A percentile compares a stretch with the other conserved stretches of the same genome.
phyloP scores from a whole-genome alignment of 1,140 invertebrate species.

The Zaprionus capensis region DNA sequence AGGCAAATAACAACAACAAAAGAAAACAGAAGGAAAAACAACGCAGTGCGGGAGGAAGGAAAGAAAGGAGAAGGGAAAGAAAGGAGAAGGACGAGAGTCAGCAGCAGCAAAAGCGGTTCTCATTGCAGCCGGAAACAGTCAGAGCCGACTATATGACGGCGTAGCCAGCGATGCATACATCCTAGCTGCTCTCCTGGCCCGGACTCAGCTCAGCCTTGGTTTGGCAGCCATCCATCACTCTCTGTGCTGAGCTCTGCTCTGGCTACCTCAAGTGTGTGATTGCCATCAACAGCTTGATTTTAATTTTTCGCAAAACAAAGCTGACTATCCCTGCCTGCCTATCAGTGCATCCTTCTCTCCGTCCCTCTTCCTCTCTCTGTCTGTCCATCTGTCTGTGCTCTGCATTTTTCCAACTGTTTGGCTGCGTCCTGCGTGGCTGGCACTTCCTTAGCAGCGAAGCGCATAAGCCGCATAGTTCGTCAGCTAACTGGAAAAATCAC shows the following conservation, averaged over 20 bases:
- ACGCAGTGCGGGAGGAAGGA: conserved; percentile 35
- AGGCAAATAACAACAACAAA: conserved; percentile 19
- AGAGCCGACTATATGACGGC: conserved; percentile 44
- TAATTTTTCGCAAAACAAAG: conserved; percentile 67
- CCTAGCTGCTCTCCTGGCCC: conserved; percentile 40
- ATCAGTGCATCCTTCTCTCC: conserved; percentile 33
- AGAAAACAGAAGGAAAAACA: conserved; percentile 35
- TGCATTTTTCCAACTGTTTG: conserved; percentile 55
- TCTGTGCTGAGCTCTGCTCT: neutral
- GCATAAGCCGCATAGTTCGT: conserved; percentile 77
- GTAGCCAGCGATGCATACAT: conserved; percentile 71
- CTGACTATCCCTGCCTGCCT: conserved; percentile 9
- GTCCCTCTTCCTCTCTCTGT: neutral
- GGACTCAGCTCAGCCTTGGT: neutral
- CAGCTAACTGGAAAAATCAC: conserved; percentile 78
- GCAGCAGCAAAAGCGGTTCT: neutral
- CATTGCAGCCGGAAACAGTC: conserved; percentile 63
- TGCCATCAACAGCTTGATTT: conserved; percentile 82
- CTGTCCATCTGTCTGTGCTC: conserved; percentile 28
- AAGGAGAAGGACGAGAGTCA: neutral
- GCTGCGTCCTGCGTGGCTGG: conserved; percentile 45
- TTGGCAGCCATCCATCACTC: conserved; percentile 41
- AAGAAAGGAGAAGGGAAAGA: conserved; percentile 17
- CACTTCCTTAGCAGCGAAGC: conserved; percentile 71
- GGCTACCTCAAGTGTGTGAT: conserved; percentile 72